These are phyloP conservation scores for Parelbella ahira DNA, from an alignment of 2,888 invertebrate species.

Conservation along the genomic window DNA sequence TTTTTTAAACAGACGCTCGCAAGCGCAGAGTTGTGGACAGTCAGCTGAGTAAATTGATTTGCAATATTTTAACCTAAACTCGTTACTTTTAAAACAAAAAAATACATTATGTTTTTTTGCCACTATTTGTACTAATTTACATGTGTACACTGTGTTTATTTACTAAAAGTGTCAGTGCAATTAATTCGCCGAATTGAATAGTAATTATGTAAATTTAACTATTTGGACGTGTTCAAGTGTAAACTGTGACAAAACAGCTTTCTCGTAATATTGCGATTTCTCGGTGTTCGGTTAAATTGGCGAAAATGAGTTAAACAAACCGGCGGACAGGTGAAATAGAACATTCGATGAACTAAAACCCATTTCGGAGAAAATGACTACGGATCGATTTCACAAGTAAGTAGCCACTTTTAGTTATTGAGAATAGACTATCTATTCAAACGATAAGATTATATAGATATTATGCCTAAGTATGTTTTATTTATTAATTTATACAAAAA, in stretches of 20 bases:
- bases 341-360: conserved; percentile 22
- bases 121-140: too few species aligned
- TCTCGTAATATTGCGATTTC: conserved; percentile 64
- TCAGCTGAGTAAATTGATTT: conserved; percentile 20
- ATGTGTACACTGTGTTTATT: neutral
- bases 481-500: conserved; percentile 4
- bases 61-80: conserved; percentile 10
- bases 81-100: too few species aligned
- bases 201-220: conserved; percentile 30
- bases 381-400: conserved; percentile 83
- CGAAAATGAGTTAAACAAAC: conserved; percentile 70
- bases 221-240: conserved; percentile 38
- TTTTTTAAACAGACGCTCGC: conserved; percentile 14
- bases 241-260: conserved; percentile 63
- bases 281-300: conserved; percentile 50
- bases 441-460: conserved; percentile 44
- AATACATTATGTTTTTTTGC: too few species aligned
- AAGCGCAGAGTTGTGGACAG: conserved; percentile 19
- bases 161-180: too few species aligned
- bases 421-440: conserved; percentile 32
- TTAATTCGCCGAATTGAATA: too few species aligned
- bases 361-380: conserved; percentile 66
- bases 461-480: neutral
- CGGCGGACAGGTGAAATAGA: conserved; percentile 34
- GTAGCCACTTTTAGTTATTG: conserved; percentile 41